Percentiles rank a stretch among this genome's conserved stretches.
Conservation (phyloP, 2,797 vertebrate genomes). For the Garrulus glandarius region DNA sequence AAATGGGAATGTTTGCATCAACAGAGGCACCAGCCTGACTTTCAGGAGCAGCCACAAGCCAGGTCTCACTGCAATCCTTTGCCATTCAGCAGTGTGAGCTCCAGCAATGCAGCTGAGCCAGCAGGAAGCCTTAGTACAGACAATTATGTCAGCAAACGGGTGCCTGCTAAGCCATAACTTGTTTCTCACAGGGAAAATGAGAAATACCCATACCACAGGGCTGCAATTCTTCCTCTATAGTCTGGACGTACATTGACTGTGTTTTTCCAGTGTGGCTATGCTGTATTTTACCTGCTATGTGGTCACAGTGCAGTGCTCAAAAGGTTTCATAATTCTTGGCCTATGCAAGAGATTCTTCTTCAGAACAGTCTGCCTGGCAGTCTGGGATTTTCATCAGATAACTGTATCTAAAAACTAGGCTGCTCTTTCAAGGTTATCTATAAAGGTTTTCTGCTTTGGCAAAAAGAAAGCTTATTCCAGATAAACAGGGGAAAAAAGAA, state of each 20-base stretch:
- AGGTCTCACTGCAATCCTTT: background rate
- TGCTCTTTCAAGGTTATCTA: background rate
- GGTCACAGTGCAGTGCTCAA: background rate
- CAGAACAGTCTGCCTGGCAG: background rate
- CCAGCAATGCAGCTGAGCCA: background rate
- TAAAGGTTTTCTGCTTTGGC: background rate
- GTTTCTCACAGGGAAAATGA: constrained; percentile 12
- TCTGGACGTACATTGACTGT: background rate
- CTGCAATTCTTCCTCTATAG: background rate
- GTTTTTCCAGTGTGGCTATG: background rate
- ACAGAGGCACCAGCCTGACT: background rate
- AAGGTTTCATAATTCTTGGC: background rate
- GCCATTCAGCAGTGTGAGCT: background rate
- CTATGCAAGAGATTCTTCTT: background rate
- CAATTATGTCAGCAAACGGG: background rate
- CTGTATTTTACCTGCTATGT: background rate
- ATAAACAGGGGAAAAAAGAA: background rate
- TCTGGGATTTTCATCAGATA: background rate
- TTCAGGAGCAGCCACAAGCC: background rate
- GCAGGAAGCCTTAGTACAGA: background rate
- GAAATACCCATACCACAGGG: background rate
- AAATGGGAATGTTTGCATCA: background rate
- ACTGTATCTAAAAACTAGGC: background rate
- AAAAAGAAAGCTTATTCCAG: background rate
- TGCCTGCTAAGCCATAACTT: background rate